Conservation (phyloP, 2,113 vertebrate genomes). For the Ceyx cyanopectus region DNA sequence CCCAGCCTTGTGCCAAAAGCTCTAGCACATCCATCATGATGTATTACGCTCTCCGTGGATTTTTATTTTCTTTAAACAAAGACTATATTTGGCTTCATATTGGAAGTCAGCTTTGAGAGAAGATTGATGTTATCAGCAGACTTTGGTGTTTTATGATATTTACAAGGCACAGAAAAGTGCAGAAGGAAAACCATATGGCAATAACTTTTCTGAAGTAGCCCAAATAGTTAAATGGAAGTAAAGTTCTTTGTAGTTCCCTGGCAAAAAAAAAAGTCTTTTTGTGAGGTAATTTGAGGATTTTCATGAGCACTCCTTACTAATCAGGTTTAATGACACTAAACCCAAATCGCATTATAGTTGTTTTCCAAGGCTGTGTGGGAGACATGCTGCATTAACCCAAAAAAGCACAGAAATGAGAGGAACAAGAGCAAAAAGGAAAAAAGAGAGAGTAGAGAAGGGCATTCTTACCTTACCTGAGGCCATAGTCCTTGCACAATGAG, state of each 20-base stretch:
- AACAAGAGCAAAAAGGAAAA: background rate
- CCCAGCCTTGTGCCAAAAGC: background rate
- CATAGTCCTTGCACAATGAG: background rate
- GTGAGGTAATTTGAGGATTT: constrained; percentile 72
- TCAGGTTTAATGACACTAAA: constrained; percentile 70
- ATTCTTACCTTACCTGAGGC: background rate
- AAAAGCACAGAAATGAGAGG: constrained; percentile 2
- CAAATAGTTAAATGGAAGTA: background rate
- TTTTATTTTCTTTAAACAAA: constrained; percentile 30
- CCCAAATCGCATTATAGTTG: constrained; percentile 69
- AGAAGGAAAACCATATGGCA: background rate
- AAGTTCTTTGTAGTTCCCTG: constrained; percentile 18
- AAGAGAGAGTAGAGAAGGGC: background rate
- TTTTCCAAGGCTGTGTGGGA: constrained; percentile 58
- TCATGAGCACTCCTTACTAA: constrained; percentile 64
- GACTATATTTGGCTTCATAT: background rate
- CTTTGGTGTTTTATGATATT: background rate
- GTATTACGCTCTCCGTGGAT: background rate
- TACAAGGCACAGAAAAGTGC: background rate
- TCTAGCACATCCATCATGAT: background rate
- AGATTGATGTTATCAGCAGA: constrained; percentile 5
- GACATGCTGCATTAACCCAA: constrained; percentile 43
- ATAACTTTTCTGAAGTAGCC: background rate
- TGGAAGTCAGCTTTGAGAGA: constrained; percentile 12
- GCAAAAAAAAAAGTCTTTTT: constrained; percentile 26